Conservation (phyloP, 2,888 invertebrate species). For the Parnassius orleans region DNA sequence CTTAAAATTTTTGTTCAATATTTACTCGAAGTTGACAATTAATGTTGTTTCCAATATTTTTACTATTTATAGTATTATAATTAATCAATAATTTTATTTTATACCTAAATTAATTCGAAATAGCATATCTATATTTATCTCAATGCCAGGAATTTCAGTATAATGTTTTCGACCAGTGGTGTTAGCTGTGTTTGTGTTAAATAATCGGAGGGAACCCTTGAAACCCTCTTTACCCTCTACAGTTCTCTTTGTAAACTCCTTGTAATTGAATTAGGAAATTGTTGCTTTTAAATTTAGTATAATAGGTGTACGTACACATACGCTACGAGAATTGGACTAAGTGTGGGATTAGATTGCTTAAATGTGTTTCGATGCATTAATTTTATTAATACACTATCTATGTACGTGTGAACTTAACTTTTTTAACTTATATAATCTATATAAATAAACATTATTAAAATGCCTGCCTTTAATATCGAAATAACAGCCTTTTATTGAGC, state of each 20-base stretch:
- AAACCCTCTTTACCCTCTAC: conserved; percentile 2
- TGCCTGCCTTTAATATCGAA: too few relatives aligned
- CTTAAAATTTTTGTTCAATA: too few relatives aligned
- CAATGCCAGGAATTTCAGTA: background rate
- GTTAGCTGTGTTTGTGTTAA: background rate
- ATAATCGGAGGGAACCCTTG: conserved; percentile 2
- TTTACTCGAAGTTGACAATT: too few relatives aligned
- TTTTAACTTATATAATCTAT: too few relatives aligned
- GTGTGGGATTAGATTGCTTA: too few relatives aligned
- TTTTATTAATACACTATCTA: too few relatives aligned
- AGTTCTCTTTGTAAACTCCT: background rate
- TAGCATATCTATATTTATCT: background rate
- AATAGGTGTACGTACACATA: background rate
- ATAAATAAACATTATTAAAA: too few relatives aligned
- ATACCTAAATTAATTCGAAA: background rate
- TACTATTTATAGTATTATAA: background rate
- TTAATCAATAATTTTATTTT: background rate
- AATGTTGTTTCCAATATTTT: background rate
- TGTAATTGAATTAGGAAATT: conserved; percentile 5
- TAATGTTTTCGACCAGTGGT: background rate
- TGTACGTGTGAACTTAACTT: too few relatives aligned
- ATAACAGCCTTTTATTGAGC: too few relatives aligned
- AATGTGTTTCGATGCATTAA: too few relatives aligned
- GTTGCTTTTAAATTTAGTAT: background rate
- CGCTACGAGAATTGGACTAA: too few relatives aligned